These are phyloP conservation scores for Brachionichthys hirsutus DNA, from an alignment of 2,113 vertebrate genomes.

Conservation along the genomic window DNA sequence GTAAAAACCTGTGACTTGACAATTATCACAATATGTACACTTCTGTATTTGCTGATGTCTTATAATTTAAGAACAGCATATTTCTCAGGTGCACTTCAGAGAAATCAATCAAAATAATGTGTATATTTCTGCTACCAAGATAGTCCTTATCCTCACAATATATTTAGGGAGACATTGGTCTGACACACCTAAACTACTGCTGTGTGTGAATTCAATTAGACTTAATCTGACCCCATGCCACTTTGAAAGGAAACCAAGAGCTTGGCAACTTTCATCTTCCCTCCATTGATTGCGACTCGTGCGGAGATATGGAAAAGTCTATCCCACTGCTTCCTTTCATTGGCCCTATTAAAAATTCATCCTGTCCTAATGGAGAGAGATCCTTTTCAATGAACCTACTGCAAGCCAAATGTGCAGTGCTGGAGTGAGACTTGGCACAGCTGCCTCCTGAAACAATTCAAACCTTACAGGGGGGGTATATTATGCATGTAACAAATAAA, in stretches of 20 bases:
- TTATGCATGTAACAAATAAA: not conserved
- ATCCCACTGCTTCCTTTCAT: slow-evolving; percentile 77
- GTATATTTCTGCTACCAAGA: slow-evolving; percentile 33
- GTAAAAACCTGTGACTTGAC: not conserved
- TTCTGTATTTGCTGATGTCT: not conserved
- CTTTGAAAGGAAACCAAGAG: slow-evolving; percentile 63
- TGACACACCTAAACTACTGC: slow-evolving; percentile 67
- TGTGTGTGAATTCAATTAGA: slow-evolving; percentile 72
- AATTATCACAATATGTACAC: not conserved
- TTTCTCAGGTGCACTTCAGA: slow-evolving; percentile 13
- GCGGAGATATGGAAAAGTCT: slow-evolving; percentile 74
- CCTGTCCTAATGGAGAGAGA: slow-evolving; percentile 66
- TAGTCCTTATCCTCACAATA: slow-evolving; percentile 61
- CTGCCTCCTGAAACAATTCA: slow-evolving; percentile 31
- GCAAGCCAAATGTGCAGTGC: slow-evolving; percentile 41
- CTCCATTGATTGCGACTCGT: slow-evolving; percentile 74
- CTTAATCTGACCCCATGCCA: slow-evolving; percentile 74
- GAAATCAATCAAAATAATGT: slow-evolving; percentile 11
- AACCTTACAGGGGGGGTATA: not conserved
- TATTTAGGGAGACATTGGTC: slow-evolving; percentile 48
- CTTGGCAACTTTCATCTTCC: slow-evolving; percentile 73
- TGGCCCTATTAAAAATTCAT: slow-evolving; percentile 77
- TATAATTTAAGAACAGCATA: not conserved
- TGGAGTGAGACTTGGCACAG: slow-evolving; percentile 48
- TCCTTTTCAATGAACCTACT: slow-evolving; percentile 62